Conservation (phyloP, 2,888 invertebrate species). For the Eurytoma californica region DNA sequence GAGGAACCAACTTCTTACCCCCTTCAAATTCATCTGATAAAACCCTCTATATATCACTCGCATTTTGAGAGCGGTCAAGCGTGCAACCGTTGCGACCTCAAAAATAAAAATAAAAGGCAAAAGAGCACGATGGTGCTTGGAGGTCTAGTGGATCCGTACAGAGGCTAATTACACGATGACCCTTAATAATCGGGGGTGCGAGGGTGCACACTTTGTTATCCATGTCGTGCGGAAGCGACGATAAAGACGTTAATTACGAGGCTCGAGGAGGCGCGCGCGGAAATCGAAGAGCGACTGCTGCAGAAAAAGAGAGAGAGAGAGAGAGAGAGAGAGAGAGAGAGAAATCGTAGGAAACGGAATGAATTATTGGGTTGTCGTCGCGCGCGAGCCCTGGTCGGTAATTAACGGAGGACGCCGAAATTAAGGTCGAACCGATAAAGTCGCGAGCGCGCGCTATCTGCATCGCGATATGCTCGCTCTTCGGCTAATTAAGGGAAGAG, state of each 20-base stretch:
- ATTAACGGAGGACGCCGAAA: constrained; percentile 56
- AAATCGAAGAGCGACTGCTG: constrained; percentile 13
- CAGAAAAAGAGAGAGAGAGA: background rate
- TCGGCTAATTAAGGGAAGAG: constrained; percentile 19
- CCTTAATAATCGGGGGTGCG: constrained; percentile 26
- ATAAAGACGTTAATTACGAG: constrained; percentile 46
- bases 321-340: background rate
- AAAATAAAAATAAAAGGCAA: background rate
- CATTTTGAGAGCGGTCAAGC: background rate
- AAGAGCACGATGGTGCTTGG: background rate
- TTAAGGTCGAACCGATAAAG: constrained; percentile 66
- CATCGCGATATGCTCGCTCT: constrained; percentile 62
- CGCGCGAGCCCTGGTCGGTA: constrained; percentile 21
- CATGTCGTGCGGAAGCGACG: background rate
- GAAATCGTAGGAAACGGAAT: constrained; percentile 24
- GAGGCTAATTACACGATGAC: constrained; percentile 45
- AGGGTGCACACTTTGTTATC: background rate
- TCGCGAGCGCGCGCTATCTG: constrained; percentile 62
- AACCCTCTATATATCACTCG: background rate
- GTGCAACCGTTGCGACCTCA: background rate
- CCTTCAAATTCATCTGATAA: background rate
- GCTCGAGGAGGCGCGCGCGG: background rate
- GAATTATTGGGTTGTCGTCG: constrained; percentile 48
- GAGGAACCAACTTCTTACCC: background rate
- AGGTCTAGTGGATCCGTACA: background rate